Evolutionary conservation across 1,140 invertebrate genomes (phyloP).

Genomic region (Neodiprion pinetum): DNA sequence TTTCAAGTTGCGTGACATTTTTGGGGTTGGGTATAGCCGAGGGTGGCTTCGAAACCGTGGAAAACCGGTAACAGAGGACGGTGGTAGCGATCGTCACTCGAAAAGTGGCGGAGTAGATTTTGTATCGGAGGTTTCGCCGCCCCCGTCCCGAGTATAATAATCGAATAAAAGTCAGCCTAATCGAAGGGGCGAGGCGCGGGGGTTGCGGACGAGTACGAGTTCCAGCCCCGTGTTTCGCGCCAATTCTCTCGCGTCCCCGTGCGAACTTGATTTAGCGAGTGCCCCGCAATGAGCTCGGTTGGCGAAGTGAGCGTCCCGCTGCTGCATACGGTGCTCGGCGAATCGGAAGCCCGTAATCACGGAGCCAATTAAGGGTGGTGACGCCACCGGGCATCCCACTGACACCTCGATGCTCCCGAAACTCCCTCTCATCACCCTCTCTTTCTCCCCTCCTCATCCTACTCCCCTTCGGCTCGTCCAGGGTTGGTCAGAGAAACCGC

Average conservation of each 20-base stretch:
- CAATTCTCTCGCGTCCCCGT: constrained; percentile 2
- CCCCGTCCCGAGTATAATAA: background rate
- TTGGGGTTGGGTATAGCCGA: too few species aligned
- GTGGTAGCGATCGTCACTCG: too few species aligned
- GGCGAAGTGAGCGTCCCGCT: too few species aligned
- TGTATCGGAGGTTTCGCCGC: background rate
- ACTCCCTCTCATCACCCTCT: constrained; percentile 27
- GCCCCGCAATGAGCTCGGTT: background rate
- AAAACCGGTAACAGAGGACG: too few species aligned
- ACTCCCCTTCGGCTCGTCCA: constrained; percentile 18
- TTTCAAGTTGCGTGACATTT: too few species aligned
- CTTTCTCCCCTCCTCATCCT: constrained; percentile 16
- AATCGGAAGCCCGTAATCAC: constrained; percentile 27
- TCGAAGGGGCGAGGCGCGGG: background rate
- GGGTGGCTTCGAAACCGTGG: too few species aligned
- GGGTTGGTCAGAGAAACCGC: constrained; percentile 13
- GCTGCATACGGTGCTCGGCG: background rate
- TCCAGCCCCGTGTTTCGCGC: background rate
- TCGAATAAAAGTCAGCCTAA: constrained; percentile 7
- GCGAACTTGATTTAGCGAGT: background rate
- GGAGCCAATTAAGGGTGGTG: constrained; percentile 37
- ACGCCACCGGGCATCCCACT: constrained; percentile 26
- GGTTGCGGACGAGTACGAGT: background rate
- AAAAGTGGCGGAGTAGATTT: too few species aligned
- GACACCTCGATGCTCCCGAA: constrained; percentile 30